phyloP scores from a whole-genome alignment of 2,888 invertebrate genomes.

The Synergus laeviventris region DNA sequence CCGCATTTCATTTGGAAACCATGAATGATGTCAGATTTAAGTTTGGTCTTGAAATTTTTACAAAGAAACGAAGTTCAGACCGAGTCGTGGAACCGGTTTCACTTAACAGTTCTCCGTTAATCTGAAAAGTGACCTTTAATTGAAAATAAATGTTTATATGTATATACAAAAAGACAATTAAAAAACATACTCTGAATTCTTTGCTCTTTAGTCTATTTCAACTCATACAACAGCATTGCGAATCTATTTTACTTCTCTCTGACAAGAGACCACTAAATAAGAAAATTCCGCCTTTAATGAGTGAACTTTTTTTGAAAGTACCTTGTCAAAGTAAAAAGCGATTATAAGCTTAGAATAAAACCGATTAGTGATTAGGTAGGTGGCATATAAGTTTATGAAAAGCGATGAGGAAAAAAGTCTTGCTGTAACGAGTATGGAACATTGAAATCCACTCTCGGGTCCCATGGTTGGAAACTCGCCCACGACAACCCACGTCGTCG shows the following conservation, averaged over 20 bases:
- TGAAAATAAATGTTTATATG: neutral
- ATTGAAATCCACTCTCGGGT: conserved; percentile 46
- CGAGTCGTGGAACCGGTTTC: conserved; percentile 22
- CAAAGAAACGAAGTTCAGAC: conserved; percentile 26
- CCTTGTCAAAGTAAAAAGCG: neutral
- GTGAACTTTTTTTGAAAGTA: neutral
- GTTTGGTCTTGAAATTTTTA: conserved; percentile 27
- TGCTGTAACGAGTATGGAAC: conserved; percentile 7
- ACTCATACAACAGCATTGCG: neutral
- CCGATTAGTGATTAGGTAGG: neutral
- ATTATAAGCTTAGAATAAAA: neutral
- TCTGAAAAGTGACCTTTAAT: conserved; percentile 29
- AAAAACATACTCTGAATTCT: neutral
- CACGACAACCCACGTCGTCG: conserved; percentile 55
- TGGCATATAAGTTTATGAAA: neutral
- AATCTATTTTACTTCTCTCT: neutral
- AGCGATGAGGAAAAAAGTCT: neutral
- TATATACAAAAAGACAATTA: neutral
- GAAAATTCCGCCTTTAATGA: neutral
- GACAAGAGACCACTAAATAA: neutral
- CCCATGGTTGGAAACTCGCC: conserved; percentile 50
- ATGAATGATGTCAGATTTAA: conserved; percentile 37
- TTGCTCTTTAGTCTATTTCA: neutral
- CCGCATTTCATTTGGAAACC: conserved; percentile 21
- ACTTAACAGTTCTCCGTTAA: conserved; percentile 22